A percentile compares a stretch with the other conserved stretches of the same genome.
These are phyloP conservation scores for Otus sunia DNA, from an alignment of 2,113 vertebrate species.

Conservation along the genomic window DNA sequence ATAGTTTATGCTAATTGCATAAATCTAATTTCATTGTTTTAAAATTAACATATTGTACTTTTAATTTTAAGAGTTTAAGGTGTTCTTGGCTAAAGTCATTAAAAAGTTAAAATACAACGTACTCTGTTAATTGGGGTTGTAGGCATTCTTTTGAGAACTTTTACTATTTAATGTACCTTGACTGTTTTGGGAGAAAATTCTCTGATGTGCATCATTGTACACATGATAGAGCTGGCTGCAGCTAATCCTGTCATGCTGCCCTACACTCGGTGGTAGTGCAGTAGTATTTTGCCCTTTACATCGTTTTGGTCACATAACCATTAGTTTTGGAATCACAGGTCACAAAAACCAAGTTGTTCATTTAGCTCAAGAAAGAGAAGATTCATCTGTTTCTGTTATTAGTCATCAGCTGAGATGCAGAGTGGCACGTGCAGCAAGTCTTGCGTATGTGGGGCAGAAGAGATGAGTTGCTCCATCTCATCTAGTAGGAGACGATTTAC, in stretches of 20 bases:
- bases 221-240: background rate
- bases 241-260: background rate
- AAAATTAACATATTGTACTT: background rate
- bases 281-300: background rate
- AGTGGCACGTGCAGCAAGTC: background rate
- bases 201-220: background rate
- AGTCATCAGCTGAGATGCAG: background rate
- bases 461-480: background rate
- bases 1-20: too few species aligned
- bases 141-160: background rate
- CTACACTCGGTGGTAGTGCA: rapidly evolving
- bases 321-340: background rate
- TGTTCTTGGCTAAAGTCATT: constrained; percentile 2
- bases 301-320: background rate
- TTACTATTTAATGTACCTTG: constrained; percentile 11
- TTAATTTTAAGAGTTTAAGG: background rate
- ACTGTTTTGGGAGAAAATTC: background rate
- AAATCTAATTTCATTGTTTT: background rate
- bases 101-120: constrained; percentile 23
- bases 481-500: background rate
- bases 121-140: background rate
- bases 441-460: background rate
- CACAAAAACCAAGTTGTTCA: background rate
- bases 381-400: background rate
- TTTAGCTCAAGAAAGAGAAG: background rate